A percentile compares a stretch with the other conserved stretches of the same genome.
Conservation (phyloP, 2,888 invertebrate genomes). For the Perdita meconis region DNA sequence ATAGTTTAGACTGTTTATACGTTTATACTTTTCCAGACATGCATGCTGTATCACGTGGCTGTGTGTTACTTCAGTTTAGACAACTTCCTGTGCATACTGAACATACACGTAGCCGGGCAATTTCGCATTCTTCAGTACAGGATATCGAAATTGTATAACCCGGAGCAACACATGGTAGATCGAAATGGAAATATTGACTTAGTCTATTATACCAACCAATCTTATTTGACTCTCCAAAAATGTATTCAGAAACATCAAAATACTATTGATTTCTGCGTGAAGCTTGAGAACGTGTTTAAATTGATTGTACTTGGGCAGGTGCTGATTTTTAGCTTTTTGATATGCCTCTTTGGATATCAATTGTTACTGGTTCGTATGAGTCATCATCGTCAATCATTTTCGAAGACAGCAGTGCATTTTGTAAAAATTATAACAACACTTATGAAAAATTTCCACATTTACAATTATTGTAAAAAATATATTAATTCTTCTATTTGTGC, state of each 20-base stretch:
- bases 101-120: slow-evolving; percentile 64
- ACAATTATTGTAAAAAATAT: too few species aligned
- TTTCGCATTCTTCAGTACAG: slow-evolving; percentile 69
- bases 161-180: too few species aligned
- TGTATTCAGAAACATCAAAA: slow-evolving; percentile 59
- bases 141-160: slow-evolving; percentile 8
- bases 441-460: too few species aligned
- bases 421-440: too few species aligned
- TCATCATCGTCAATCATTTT: too few species aligned
- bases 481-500: background rate
- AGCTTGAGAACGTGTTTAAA: slow-evolving; percentile 60
- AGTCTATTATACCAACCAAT: background rate
- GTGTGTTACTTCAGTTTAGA: slow-evolving; percentile 70
- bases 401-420: too few species aligned
- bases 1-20: too few species aligned
- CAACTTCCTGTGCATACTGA: slow-evolving; percentile 64
- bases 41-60: slow-evolving; percentile 48
- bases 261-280: slow-evolving; percentile 55
- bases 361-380: slow-evolving; percentile 58
- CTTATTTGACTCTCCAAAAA: slow-evolving; percentile 37
- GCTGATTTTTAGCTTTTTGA: slow-evolving; percentile 24
- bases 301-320: slow-evolving; percentile 60
- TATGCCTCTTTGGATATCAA: slow-evolving; percentile 55
- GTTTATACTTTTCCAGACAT: slow-evolving; percentile 28
- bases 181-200: background rate